A percentile compares a stretch with the other conserved stretches of the same genome.
Conservation (phyloP, 2,888 invertebrate genomes). For the Eupithecia dodoneata region DNA sequence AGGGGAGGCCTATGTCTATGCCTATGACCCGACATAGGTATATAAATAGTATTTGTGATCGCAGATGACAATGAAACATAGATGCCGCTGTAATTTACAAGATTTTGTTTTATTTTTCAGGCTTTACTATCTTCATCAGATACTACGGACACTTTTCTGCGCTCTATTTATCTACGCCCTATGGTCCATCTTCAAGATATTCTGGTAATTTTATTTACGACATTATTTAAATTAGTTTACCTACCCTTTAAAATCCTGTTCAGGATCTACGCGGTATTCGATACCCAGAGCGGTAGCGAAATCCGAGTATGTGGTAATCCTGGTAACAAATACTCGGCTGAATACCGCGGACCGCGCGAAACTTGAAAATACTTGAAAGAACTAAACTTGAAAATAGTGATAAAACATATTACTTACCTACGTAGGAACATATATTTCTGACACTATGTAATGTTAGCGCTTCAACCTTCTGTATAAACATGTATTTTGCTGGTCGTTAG, state of each 20-base stretch:
- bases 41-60: no score
- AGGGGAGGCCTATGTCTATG: no score
- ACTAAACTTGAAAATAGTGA: no score
- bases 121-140: constrained; percentile 81
- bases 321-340: not conserved
- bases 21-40: no score
- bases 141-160: constrained; percentile 68
- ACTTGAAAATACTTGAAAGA: not conserved
- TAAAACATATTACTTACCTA: no score
- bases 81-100: not conserved
- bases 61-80: no score
- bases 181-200: constrained; percentile 67
- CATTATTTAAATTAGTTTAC: not conserved
- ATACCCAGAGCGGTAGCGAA: not conserved
- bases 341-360: not conserved
- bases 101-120: constrained; percentile 67
- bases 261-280: not conserved
- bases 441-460: no score
- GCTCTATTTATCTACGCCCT: constrained; percentile 66
- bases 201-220: constrained; percentile 50
- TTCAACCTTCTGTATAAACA: no score
- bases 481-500: no score
- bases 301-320: not conserved
- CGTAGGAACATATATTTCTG: no score
- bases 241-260: not conserved